phyloP scores from a whole-genome alignment of 2,113 vertebrate species.

The Forbesichthys papilliferus region DNA sequence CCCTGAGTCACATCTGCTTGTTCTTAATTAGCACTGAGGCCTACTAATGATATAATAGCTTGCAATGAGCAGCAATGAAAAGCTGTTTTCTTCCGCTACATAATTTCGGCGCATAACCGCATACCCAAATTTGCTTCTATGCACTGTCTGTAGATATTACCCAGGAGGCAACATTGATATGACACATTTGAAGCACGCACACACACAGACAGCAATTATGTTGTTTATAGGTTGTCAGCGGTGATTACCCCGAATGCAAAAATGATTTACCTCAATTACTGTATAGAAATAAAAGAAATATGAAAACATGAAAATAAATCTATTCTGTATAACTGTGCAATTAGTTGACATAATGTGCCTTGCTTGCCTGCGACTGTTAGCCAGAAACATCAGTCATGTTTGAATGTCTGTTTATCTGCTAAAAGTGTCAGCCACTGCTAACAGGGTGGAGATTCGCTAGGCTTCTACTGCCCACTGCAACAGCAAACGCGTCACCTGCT shows the following conservation, averaged over 20 bases:
- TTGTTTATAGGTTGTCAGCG: conserved; percentile 38
- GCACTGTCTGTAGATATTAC: conserved; percentile 44
- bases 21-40: conserved; percentile 60
- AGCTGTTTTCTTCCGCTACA: conserved; percentile 36
- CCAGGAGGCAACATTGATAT: conserved; percentile 19
- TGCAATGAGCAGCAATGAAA: conserved; percentile 34
- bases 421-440: conserved; percentile 17
- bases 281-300: not conserved
- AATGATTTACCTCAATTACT: conserved; percentile 19
- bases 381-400: too few species aligned
- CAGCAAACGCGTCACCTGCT: conserved; percentile 37
- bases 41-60: conserved; percentile 60
- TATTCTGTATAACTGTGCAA: too few species aligned
- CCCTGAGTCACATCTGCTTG: conserved; percentile 55
- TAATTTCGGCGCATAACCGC: not conserved
- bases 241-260: conserved; percentile 29
- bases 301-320: not conserved
- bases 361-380: too few species aligned
- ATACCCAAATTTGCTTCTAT: not conserved
- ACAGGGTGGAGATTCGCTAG: conserved; percentile 38
- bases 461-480: conserved; percentile 24
- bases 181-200: conserved; percentile 25
- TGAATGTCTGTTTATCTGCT: not conserved
- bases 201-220: conserved; percentile 26
- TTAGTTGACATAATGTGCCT: too few species aligned